Evolutionary conservation across 2,888 invertebrate species (phyloP), one percentile per base, ranked within the genome.

Genomic region (Tenthredo amoena): DNA sequence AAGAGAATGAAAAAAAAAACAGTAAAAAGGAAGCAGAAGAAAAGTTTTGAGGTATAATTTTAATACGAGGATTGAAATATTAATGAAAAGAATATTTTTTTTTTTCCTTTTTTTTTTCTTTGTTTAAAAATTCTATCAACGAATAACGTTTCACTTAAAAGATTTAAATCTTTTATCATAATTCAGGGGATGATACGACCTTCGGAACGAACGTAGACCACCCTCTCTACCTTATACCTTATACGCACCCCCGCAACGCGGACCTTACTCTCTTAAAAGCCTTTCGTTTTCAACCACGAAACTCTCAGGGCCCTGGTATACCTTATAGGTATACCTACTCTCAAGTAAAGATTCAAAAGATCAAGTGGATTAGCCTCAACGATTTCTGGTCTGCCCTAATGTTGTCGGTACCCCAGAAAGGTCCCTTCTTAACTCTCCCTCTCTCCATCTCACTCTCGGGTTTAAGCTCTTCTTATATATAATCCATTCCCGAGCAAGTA

Each of bases 311-410:
- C 37, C 37, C 15, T 18, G 4, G 37, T 18, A 34, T 71, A 26
- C 26, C 26, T 26, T 26, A 26, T 26, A 26, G 0, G 7, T 34
- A 34, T 74, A 74, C 40, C 43, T 43, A 74, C 72, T 43, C 43
- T 43, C 21, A 12, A 40, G 72, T 15, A 43, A 43, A 74, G 72
- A 74, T 43, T 74, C 72, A 21, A 21, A 74, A 74, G 72, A 74
- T 74, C 72, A 74, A 74, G 40, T 74, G 37, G 40, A 74, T 74
- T 74, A 74, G 40, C 40, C 21, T 74, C 72, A 40, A 74, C 72
- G 72, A 74, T 74, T 74, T 74, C 72, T 74, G 43, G 40, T 74
- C 72, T 74, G 18, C 68, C 72, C 72, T 74, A 74, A 74, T 74
- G 72, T 74, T 43, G 68, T 68, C 68, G 68, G 68, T 74, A 74